These are phyloP conservation scores for Madoqua kirkii DNA, from an alignment of 2,113 vertebrate species.

Conservation along the genomic window DNA sequence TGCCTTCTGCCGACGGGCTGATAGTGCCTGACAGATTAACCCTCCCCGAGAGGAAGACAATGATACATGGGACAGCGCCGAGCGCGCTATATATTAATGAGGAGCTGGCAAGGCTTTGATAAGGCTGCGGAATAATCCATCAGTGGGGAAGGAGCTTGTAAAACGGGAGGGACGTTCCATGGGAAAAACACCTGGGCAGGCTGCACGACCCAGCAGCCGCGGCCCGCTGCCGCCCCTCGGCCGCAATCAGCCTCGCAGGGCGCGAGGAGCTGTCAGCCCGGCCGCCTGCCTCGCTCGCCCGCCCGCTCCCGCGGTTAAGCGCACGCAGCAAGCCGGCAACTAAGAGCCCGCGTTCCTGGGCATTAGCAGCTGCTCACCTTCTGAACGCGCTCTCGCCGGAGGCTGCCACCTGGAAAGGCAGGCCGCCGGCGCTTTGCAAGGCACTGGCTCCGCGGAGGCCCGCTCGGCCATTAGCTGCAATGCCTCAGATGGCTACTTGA, in stretches of 20 bases:
- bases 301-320: conserved; percentile 68
- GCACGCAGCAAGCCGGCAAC: conserved; percentile 82
- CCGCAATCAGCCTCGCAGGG: conserved; percentile 80
- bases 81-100: conserved; percentile 94
- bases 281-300: conserved; percentile 59
- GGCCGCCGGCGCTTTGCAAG: conserved; percentile 74
- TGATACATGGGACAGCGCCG: conserved; percentile 87
- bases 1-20: conserved; percentile 92
- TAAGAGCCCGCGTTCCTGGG: conserved; percentile 85
- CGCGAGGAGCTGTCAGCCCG: conserved; percentile 32
- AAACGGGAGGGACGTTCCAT: conserved; percentile 80
- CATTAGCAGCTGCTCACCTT: conserved; percentile 82
- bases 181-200: conserved; percentile 84
- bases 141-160: conserved; percentile 83
- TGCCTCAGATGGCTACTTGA: conserved; percentile 92
- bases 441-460: conserved; percentile 82
- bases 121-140: conserved; percentile 90
- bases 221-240: conserved; percentile 77
- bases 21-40: conserved; percentile 94
- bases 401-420: conserved; percentile 79
- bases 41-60: conserved; percentile 92
- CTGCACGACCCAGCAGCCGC: conserved; percentile 82
- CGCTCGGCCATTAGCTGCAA: conserved; percentile 88
- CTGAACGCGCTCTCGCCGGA: conserved; percentile 80
- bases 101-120: conserved; percentile 93